Conservation (phyloP, 2,797 vertebrate genomes). For the Euthynnus affinis region DNA sequence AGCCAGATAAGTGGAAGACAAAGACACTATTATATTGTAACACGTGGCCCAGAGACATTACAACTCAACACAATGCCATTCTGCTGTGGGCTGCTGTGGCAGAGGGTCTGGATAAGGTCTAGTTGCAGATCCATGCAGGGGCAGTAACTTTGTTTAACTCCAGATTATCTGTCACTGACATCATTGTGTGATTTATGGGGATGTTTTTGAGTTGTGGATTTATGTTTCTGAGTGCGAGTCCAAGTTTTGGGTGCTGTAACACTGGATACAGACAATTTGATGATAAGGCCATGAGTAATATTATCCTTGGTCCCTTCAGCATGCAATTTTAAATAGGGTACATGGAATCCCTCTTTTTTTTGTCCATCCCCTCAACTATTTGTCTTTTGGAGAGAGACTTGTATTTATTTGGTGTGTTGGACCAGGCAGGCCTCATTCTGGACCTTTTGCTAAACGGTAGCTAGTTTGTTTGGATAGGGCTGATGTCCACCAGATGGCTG, state of each 20-base stretch:
- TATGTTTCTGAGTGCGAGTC: constrained; percentile 18
- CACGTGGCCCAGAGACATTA: constrained; percentile 74
- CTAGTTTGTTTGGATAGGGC: constrained; percentile 47
- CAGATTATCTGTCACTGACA: constrained; percentile 48
- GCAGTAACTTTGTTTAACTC: constrained; percentile 38
- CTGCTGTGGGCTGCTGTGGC: constrained; percentile 52
- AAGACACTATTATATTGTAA: constrained; percentile 78
- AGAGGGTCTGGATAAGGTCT: constrained; percentile 48
- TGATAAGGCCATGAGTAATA: not conserved
- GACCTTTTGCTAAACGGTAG: constrained; percentile 33
- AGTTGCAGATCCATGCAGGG: constrained; percentile 46
- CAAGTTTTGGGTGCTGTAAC: constrained; percentile 24
- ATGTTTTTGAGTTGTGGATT: constrained; percentile 32
- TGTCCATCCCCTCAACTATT: not conserved
- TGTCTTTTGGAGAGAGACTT: not conserved
- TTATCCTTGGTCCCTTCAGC: not conserved
- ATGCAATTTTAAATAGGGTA: not conserved
- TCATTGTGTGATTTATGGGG: constrained; percentile 49
- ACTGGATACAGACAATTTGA: constrained; percentile 13
- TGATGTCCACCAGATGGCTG: constrained; percentile 60
- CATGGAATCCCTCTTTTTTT: constrained; percentile 2
- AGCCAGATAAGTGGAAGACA: constrained; percentile 80
- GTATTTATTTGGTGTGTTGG: constrained; percentile 2
- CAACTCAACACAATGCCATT: constrained; percentile 71
- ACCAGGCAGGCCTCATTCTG: not conserved